Evolutionary conservation across 2,113 vertebrate species (phyloP), one percentile per base, ranked within the genome.

Genomic region (Sula dactylatra): DNA sequence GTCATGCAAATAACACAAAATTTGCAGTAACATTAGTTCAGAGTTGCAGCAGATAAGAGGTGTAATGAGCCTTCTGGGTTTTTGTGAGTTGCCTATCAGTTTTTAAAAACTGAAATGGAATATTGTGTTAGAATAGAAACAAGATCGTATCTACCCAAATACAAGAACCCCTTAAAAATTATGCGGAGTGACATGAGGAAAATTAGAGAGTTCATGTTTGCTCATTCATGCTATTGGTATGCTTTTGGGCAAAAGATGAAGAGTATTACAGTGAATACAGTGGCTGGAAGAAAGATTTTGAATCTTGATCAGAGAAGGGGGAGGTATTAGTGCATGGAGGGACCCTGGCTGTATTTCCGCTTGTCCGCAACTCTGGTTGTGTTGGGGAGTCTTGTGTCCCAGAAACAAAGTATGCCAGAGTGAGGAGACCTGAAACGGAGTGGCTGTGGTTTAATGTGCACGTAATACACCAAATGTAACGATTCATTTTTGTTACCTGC

Each of bases 281-380:
- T 27, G 61, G 10, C 86, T 92, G 52, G 58, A 79, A 65, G 49
- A 67, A 54, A 58, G 44, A 32, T 44, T 58, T 55, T 66, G 17
- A 34, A 9, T 76, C 34, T 59, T 42, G 20, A 8, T 82, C 4
- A 40, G 70, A 55, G 66, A 26, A 84, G 29, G 25, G 38, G 22
- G n/a, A 54, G 55, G 21, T 45, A 4, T 4, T 26, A 24, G 52
- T 34, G 29, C 49, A 0, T 9, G 44, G 71, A 50, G 52, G 24
- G 66, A 27, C 26, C 32, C 15, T 0, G 1, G 49, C 38, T 19
- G 13, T 26, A 29, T 24, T 44, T 32, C 38, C 1, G 0, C 10
- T 15, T 29, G 26, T 55, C 27, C 24, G 54, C n/a, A n/a, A n/a
- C n/a, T n/a, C n/a, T n/a, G 71, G 40, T 32, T 88, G 55, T 2